A percentile compares a stretch with the other conserved stretches of the same genome.
These are phyloP conservation scores for Augochlora pura DNA, from an alignment of 1,140 invertebrate genomes.

Conservation along the genomic window DNA sequence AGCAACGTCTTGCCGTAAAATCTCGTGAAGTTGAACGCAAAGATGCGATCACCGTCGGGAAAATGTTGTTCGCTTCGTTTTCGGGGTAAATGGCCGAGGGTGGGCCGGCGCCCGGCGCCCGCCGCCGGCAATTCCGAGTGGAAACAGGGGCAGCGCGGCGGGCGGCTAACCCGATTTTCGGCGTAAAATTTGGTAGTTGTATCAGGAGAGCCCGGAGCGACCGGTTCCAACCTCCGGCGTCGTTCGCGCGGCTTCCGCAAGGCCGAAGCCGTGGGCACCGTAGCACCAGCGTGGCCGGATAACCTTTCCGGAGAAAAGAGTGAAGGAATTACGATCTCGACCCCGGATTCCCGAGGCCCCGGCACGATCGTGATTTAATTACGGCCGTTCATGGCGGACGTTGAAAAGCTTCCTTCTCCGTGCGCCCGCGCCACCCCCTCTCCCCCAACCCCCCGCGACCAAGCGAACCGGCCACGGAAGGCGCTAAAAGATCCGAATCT, in stretches of 20 bases:
- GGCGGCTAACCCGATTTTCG: constrained; percentile 9
- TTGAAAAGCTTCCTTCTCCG: not conserved
- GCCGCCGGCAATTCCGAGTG: not conserved
- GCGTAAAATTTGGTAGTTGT: not conserved
- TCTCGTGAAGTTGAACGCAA: too few species aligned
- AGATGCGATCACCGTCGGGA: too few species aligned
- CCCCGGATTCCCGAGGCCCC: constrained; percentile 21
- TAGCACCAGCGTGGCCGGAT: not conserved
- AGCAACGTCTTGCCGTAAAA: too few species aligned
- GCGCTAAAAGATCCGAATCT: constrained; percentile 19
- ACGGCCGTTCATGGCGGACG: constrained; percentile 21
- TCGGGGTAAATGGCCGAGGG: too few species aligned
- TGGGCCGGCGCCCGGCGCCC: too few species aligned
- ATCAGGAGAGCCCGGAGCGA: not conserved
- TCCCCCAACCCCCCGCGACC: too few species aligned
- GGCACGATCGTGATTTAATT: constrained; percentile 44
- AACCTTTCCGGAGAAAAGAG: constrained; percentile 23
- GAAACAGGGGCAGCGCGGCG: not conserved
- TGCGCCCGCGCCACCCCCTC: too few species aligned
- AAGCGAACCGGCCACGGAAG: not conserved
- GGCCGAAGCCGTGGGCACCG: not conserved
- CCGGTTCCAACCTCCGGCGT: not conserved
- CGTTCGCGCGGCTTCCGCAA: not conserved
- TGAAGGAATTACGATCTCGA: constrained; percentile 38
- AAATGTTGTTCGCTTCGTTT: not conserved